These are phyloP conservation scores for Ptychochromis oligacanthus DNA, from an alignment of 2,113 vertebrate species.

Conservation along the genomic window DNA sequence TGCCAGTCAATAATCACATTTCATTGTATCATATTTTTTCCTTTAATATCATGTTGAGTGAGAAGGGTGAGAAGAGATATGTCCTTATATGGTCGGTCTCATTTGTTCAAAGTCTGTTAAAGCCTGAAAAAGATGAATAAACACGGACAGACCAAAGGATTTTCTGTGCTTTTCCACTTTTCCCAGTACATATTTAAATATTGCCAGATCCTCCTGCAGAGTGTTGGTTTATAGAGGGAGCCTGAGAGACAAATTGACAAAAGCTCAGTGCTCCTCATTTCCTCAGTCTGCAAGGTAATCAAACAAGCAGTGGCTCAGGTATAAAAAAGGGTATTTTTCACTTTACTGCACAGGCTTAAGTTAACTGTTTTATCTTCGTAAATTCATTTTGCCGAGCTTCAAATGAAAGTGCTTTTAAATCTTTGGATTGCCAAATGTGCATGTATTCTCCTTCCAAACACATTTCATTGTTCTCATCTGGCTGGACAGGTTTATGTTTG, in stretches of 20 bases:
- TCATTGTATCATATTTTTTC: not conserved
- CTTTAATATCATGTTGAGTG: not conserved
- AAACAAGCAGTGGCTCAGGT: slow-evolving; percentile 36
- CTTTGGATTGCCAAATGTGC: not conserved
- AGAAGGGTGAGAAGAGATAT: no score
- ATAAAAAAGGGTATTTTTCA: slow-evolving; percentile 15
- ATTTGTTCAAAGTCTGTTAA: slow-evolving; percentile 21
- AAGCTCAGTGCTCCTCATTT: slow-evolving; percentile 42
- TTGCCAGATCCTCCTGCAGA: not conserved
- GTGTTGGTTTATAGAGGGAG: slow-evolving; percentile 17
- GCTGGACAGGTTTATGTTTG: slow-evolving; percentile 32
- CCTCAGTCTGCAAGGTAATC: slow-evolving; percentile 33
- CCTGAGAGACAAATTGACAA: slow-evolving; percentile 39
- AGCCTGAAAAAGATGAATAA: slow-evolving; percentile 21
- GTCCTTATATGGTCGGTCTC: not conserved
- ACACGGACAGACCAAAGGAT: not conserved
- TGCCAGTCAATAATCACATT: not conserved
- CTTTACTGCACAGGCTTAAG: not conserved
- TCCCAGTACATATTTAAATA: slow-evolving; percentile 26
- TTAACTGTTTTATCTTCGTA: slow-evolving; percentile 30
- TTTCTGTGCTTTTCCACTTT: slow-evolving; percentile 16
- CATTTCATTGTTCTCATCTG: slow-evolving; percentile 13
- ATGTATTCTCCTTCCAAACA: slow-evolving; percentile 7
- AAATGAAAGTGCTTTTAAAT: slow-evolving; percentile 36
- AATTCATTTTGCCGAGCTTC: slow-evolving; percentile 16